Percentiles rank a stretch among this genome's conserved stretches.
phyloP scores from a whole-genome alignment of 1,140 invertebrate species.

The Oryctes rhinoceros region DNA sequence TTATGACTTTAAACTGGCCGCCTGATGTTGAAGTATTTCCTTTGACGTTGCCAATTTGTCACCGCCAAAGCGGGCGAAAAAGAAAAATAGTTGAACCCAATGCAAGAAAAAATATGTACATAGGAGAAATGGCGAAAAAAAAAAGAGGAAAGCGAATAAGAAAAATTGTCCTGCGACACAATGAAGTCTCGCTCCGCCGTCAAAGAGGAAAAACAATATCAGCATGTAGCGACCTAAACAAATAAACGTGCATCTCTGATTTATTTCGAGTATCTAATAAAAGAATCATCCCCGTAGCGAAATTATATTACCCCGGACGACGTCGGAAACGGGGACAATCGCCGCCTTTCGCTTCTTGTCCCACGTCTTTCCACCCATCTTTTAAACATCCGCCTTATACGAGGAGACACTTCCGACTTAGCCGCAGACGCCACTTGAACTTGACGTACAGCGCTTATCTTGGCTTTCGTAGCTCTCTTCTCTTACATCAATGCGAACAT shows the following conservation, averaged over 20 bases:
- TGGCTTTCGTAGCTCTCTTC: background rate
- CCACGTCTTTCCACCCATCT: background rate
- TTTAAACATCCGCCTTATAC: background rate
- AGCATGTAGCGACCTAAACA: slow-evolving; percentile 15
- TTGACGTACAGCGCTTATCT: background rate
- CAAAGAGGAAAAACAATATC: slow-evolving; percentile 15
- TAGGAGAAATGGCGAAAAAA: background rate
- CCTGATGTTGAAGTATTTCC: too few species aligned
- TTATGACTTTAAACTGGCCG: too few species aligned
- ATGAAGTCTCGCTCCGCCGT: background rate
- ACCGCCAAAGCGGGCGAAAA: background rate
- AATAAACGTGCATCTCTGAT: slow-evolving; percentile 32
- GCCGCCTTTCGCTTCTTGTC: slow-evolving; percentile 2
- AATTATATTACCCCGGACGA: slow-evolving; percentile 26
- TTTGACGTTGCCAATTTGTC: background rate
- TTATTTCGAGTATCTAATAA: slow-evolving; percentile 37
- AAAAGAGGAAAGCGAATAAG: background rate
- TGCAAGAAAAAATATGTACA: background rate
- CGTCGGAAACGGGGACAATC: slow-evolving; percentile 19
- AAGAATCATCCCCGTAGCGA: slow-evolving; percentile 12
- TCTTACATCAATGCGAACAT: slow-evolving; percentile 24
- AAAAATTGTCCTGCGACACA: background rate
- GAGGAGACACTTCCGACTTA: background rate
- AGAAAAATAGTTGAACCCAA: background rate
- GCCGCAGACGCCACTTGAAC: slow-evolving; percentile 27